These are phyloP conservation scores for Drosophila athabasca DNA, from an alignment of 1,140 invertebrate species.

Conservation along the genomic window DNA sequence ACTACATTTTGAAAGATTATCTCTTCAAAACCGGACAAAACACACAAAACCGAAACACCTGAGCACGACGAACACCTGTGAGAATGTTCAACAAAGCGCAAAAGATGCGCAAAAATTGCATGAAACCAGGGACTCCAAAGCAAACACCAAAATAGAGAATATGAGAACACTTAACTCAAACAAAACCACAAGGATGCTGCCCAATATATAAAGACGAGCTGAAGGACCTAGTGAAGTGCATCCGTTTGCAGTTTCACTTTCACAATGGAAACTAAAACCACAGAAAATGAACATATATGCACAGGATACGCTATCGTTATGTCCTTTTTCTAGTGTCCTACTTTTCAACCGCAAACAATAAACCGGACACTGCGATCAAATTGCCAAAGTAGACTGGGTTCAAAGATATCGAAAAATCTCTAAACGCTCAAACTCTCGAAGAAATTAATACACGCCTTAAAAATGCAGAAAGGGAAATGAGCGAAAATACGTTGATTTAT, in stretches of 20 bases:
- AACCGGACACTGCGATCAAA: constrained; percentile 76
- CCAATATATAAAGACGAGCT: constrained; percentile 18
- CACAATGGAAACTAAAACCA: constrained; percentile 78
- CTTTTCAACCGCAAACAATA: constrained; percentile 59
- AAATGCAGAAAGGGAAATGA: constrained; percentile 31
- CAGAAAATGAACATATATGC: constrained; percentile 45
- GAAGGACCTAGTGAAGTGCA: constrained; percentile 59
- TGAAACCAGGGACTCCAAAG: constrained; percentile 45
- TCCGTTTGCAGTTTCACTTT: constrained; percentile 79
- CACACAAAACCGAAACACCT: constrained; percentile 55
- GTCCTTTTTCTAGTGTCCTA: constrained; percentile 61
- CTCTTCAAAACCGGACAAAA: constrained; percentile 53
- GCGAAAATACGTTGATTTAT: constrained; percentile 12
- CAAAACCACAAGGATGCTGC: constrained; percentile 44
- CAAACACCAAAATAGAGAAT: constrained; percentile 48
- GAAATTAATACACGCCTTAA: neutral
- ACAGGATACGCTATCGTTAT: constrained; percentile 66
- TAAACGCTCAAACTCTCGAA: neutral
- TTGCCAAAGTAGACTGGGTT: constrained; percentile 55
- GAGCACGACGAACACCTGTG: constrained; percentile 61
- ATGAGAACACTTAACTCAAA: constrained; percentile 71
- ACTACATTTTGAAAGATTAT: constrained; percentile 52
- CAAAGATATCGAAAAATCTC: constrained; percentile 11
- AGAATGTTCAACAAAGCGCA: constrained; percentile 75
- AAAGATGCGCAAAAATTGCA: constrained; percentile 75